Evolutionary conservation across 2,797 vertebrate genomes (phyloP).

Genomic region (Sebastes reedi): DNA sequence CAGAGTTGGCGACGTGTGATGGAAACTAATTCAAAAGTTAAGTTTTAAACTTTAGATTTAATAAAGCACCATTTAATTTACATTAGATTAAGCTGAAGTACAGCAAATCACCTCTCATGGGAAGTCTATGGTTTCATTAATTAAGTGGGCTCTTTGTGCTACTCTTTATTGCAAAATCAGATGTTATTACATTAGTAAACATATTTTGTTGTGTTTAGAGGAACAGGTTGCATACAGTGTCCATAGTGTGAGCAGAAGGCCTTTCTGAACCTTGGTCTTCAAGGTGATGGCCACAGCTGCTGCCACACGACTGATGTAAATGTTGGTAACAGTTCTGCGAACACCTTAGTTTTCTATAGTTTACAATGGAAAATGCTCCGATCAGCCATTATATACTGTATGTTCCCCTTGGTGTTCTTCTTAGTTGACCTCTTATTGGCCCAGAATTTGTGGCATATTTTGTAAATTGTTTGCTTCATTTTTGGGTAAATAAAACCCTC

Average conservation of each 20-base stretch:
- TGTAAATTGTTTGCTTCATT: no score
- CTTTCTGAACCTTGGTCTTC: not conserved
- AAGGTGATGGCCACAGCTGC: not conserved
- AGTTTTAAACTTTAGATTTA: slow-evolving; percentile 8
- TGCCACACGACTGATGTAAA: not conserved
- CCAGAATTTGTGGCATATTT: no score
- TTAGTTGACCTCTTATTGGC: no score
- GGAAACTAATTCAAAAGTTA: slow-evolving; percentile 7
- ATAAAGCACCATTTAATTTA: slow-evolving; percentile 9
- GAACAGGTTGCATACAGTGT: not conserved
- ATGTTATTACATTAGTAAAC: slow-evolving; percentile 6
- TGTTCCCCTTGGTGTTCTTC: no score
- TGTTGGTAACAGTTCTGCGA: not conserved
- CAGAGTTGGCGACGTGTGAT: not conserved
- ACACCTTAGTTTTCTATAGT: not conserved
- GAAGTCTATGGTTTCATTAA: slow-evolving; percentile 18
- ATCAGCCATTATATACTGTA: not conserved
- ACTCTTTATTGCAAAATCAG: not conserved
- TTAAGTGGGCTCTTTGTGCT: slow-evolving; percentile 8
- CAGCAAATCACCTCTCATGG: slow-evolving; percentile 5
- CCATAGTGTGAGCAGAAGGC: not conserved
- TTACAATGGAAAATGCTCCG: not conserved
- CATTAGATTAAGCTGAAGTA: not conserved
- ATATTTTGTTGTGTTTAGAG: not conserved
- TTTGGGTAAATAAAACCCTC: no score